Evolutionary conservation across 2,113 vertebrate species (phyloP).

Genomic region (Hemiscyllium ocellatum): DNA sequence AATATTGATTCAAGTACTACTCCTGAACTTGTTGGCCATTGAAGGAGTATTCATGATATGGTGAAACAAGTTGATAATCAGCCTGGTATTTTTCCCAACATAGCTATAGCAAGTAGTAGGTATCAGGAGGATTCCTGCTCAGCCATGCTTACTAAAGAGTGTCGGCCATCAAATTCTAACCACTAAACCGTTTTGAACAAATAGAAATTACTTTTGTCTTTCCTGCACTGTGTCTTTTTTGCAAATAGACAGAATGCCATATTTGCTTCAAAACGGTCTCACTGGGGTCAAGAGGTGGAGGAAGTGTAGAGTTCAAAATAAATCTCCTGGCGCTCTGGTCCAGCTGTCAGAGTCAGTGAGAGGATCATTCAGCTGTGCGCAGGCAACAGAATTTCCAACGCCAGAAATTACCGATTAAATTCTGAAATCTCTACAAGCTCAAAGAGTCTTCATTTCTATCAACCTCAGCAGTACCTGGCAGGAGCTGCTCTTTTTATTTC

Average conservation of each 20-base stretch:
- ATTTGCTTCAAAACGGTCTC: background rate
- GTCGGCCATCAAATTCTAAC: too few relatives aligned
- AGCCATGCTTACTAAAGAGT: too few relatives aligned
- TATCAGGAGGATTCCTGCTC: too few relatives aligned
- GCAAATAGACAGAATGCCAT: background rate
- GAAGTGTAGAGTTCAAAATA: background rate
- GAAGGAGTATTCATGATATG: too few relatives aligned
- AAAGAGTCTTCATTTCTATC: background rate
- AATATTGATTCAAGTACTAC: too few relatives aligned
- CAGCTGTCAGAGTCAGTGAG: background rate
- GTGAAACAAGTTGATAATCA: too few relatives aligned
- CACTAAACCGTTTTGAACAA: too few relatives aligned
- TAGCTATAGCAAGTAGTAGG: too few relatives aligned
- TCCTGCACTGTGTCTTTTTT: too few relatives aligned
- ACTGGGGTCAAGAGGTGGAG: background rate
- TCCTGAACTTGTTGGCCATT: too few relatives aligned
- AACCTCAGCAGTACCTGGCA: background rate
- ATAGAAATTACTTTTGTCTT: too few relatives aligned
- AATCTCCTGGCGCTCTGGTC: background rate
- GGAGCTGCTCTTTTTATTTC: background rate
- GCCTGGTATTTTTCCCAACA: too few relatives aligned
- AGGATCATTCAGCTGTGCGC: background rate
- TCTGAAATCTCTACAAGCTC: background rate
- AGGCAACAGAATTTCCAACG: background rate
- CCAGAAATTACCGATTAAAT: background rate